A percentile compares a stretch with the other conserved stretches of the same genome.
phyloP scores from a whole-genome alignment of 1,140 invertebrate species.

The Brachionus calyciflorus region DNA sequence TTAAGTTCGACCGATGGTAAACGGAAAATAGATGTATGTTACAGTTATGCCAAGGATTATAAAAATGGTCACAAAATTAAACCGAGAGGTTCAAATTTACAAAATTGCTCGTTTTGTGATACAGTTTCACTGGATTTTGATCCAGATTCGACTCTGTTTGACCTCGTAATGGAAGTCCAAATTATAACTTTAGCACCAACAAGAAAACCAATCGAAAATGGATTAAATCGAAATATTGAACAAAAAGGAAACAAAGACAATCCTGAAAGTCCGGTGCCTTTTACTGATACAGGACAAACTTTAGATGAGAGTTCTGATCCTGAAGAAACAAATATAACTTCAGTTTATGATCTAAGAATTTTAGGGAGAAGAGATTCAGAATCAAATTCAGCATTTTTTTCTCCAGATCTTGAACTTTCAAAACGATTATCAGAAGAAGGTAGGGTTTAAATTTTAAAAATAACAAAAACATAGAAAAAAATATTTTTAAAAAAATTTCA shows the following conservation, averaged over 20 bases:
- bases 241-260: not conserved
- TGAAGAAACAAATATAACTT: not conserved
- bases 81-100: not conserved
- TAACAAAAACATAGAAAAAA: too few species aligned
- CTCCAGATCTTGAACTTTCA: too few species aligned
- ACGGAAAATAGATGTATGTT: slow-evolving; percentile 14
- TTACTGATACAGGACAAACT: slow-evolving; percentile 2
- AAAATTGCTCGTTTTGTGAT: slow-evolving; percentile 44
- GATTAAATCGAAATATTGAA: not conserved
- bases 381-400: too few species aligned
- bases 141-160: slow-evolving; percentile 23
- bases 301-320: not conserved
- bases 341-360: slow-evolving; percentile 9
- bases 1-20: slow-evolving; percentile 36
- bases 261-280: not conserved
- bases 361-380: not conserved
- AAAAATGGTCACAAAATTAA: not conserved
- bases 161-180: slow-evolving; percentile 43
- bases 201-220: not conserved
- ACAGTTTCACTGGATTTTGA: slow-evolving; percentile 38
- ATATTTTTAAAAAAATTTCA: too few species aligned
- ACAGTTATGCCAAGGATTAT: slow-evolving; percentile 11
- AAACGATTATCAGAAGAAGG: too few species aligned
- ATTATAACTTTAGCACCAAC: not conserved
- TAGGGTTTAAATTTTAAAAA: too few species aligned